phyloP scores from a whole-genome alignment of 2,888 invertebrate genomes.

The Drosophila neutralis region DNA sequence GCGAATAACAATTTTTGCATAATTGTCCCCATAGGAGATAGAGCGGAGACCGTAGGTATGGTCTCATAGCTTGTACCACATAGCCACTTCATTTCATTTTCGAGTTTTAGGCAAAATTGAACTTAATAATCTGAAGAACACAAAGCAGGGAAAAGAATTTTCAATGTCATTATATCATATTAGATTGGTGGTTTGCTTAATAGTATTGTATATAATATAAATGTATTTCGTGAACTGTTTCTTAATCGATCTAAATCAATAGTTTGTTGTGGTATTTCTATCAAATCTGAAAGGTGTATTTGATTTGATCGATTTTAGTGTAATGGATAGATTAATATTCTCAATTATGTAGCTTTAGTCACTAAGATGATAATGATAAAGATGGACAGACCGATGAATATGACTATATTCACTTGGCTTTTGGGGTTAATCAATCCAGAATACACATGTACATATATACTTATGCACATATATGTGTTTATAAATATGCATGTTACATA shows the following conservation, averaged over 20 bases:
- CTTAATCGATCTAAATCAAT: not conserved
- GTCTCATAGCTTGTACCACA: not conserved
- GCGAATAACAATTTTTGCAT: conserved; percentile 2
- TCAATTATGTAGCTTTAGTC: not conserved
- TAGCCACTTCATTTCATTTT: not conserved
- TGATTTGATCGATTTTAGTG: not conserved
- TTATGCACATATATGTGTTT: not conserved
- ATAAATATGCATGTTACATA: not conserved
- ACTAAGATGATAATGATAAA: not conserved
- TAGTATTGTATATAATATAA: not conserved
- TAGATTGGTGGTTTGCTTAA: not conserved
- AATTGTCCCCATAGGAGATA: conserved; percentile 1
- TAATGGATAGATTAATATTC: not conserved
- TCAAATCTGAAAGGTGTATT: not conserved
- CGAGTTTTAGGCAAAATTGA: not conserved
- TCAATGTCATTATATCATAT: not conserved
- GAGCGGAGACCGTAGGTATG: not conserved
- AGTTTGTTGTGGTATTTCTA: not conserved
- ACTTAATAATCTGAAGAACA: not conserved
- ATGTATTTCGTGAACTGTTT: not conserved
- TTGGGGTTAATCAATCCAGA: not conserved
- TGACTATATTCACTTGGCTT: not conserved
- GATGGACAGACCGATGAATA: not conserved
- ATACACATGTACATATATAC: not conserved
- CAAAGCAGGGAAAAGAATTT: not conserved